phyloP scores from a whole-genome alignment of 2,797 vertebrate genomes.

The Enteromius thamalakanensis region DNA sequence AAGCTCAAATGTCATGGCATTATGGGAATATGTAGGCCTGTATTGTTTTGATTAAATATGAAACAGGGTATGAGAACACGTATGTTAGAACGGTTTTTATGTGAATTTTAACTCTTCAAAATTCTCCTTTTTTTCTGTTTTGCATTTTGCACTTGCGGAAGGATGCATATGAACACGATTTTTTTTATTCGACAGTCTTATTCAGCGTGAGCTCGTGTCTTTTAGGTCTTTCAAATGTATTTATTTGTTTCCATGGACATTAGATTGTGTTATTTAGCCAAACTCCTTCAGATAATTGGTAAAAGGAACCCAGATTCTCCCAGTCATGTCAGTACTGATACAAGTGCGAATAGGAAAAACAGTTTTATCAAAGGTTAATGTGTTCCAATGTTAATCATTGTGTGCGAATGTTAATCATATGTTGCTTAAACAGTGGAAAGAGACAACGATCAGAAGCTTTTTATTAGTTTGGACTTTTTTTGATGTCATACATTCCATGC shows the following conservation, averaged over 20 bases:
- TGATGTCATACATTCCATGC: slow-evolving; percentile 93
- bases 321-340: slow-evolving; percentile 52
- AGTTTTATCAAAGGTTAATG: slow-evolving; percentile 24
- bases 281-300: slow-evolving; percentile 83
- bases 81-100: slow-evolving; percentile 73
- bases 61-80: slow-evolving; percentile 98
- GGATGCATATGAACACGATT: slow-evolving; percentile 82
- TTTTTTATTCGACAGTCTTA: slow-evolving; percentile 69
- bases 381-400: slow-evolving; percentile 51
- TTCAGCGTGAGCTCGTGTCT: slow-evolving; percentile 63
- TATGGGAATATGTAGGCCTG: slow-evolving; percentile 12
- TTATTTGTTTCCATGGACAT: slow-evolving; percentile 90
- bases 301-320: slow-evolving; percentile 79
- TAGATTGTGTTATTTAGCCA: slow-evolving; percentile 93
- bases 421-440: slow-evolving; percentile 90
- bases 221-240: slow-evolving; percentile 93
- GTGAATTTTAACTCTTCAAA: slow-evolving; percentile 92
- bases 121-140: slow-evolving; percentile 84
- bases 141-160: slow-evolving; percentile 94
- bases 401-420: slow-evolving; percentile 79
- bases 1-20: slow-evolving; percentile 73
- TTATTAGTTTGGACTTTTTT: slow-evolving; percentile 75
- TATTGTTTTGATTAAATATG: slow-evolving; percentile 83
- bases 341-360: slow-evolving; percentile 20
- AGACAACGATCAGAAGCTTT: slow-evolving; percentile 75